A percentile compares a stretch with the other conserved stretches of the same genome.
These are phyloP conservation scores for Fissipunctia ypsillon DNA, from an alignment of 2,888 invertebrate genomes.

Conservation along the genomic window DNA sequence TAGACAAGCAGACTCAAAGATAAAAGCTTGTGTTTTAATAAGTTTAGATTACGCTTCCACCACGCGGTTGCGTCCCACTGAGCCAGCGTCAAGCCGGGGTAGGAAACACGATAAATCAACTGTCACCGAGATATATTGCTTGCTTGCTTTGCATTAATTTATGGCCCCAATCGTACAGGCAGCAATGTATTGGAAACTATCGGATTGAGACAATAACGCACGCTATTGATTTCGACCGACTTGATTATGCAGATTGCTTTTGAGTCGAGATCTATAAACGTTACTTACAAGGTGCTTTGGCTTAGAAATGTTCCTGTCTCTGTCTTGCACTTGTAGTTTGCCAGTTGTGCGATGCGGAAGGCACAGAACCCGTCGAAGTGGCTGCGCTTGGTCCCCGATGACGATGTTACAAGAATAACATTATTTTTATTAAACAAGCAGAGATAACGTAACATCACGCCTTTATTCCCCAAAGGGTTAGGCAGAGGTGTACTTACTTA, in stretches of 20 bases:
- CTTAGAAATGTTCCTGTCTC: too few relatives aligned
- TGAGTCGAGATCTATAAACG: too few relatives aligned
- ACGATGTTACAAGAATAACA: not conserved
- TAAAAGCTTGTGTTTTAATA: not conserved
- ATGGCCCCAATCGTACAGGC: slow-evolving; percentile 16
- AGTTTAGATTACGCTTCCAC: slow-evolving; percentile 15
- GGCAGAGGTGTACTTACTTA: too few relatives aligned
- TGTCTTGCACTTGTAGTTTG: too few relatives aligned
- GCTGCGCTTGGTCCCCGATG: too few relatives aligned
- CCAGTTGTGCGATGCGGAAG: too few relatives aligned
- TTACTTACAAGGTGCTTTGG: too few relatives aligned
- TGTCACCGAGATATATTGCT: slow-evolving; percentile 72
- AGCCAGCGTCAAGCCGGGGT: slow-evolving; percentile 44
- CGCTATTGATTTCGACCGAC: slow-evolving; percentile 24
- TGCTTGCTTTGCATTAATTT: slow-evolving; percentile 60
- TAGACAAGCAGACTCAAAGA: not conserved
- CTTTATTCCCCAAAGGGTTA: too few relatives aligned
- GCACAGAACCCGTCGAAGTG: too few relatives aligned
- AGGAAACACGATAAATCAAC: slow-evolving; percentile 73
- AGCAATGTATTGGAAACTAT: slow-evolving; percentile 40
- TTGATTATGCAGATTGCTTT: too few relatives aligned
- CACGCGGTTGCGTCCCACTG: slow-evolving; percentile 10
- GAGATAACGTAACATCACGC: too few relatives aligned
- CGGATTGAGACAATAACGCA: slow-evolving; percentile 15
- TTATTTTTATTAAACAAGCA: not conserved